Percentiles rank a stretch among this genome's conserved stretches.
These are phyloP conservation scores for Rapana venosa DNA, from an alignment of 2,888 invertebrate species.

Conservation along the genomic window DNA sequence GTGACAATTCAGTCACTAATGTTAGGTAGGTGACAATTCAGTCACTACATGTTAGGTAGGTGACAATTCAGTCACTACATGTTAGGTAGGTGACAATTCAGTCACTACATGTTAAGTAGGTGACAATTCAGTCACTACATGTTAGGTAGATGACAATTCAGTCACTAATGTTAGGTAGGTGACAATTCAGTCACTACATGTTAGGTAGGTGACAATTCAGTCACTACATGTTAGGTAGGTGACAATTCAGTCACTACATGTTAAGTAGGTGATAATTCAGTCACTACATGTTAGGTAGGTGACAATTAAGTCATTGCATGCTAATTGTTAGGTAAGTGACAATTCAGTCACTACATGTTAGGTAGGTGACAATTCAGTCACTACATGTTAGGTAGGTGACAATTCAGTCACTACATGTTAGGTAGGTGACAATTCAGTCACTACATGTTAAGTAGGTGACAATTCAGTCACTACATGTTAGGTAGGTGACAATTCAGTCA, in stretches of 20 bases:
- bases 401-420: constrained; percentile 89
- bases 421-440: constrained; percentile 58
- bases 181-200: no score
- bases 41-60: constrained; percentile 85
- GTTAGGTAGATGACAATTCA: constrained; percentile 80
- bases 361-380: no score
- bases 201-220: constrained; percentile 94
- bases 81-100: no score
- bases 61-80: not conserved
- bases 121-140: constrained; percentile 91
- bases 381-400: no score
- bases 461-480: no score
- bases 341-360: not conserved
- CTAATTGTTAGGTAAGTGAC: constrained; percentile 80
- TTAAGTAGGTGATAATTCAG: no score
- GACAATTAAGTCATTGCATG: constrained; percentile 91
- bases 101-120: no score
- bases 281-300: no score
- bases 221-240: constrained; percentile 85
- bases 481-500: constrained; percentile 94
- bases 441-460: no score
- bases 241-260: not conserved
- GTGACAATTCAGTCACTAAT: no score
- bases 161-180: no score
- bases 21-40: no score